Evolutionary conservation across 2,113 vertebrate genomes (phyloP).

Genomic region (Entomyzon cyanotis): DNA sequence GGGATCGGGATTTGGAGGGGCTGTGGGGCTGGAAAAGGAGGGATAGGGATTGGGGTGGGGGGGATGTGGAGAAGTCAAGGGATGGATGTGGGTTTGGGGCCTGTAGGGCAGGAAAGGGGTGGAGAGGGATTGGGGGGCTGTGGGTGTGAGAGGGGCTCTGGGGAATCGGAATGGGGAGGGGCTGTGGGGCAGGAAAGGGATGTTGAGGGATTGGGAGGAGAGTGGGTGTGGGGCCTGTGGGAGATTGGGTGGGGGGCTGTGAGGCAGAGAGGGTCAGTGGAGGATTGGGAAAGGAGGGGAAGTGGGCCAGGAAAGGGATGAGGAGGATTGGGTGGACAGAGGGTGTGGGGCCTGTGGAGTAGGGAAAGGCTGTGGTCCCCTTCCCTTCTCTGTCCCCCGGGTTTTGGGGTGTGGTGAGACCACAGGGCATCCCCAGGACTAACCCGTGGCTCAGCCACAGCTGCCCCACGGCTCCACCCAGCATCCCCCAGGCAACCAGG

Average conservation of each 20-base stretch:
- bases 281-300: background rate
- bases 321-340: background rate
- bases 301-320: background rate
- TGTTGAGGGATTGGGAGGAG: no score
- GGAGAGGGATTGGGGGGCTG: background rate
- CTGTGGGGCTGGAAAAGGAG: no score
- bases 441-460: accelerated
- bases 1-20: no score
- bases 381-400: background rate
- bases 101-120: background rate
- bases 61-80: no score
- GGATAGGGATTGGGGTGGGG: no score
- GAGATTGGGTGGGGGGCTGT: background rate
- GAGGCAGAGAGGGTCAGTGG: background rate
- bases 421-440: accelerated
- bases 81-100: background rate
- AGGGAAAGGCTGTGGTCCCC: background rate
- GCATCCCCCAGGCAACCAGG: background rate
- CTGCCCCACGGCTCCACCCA: accelerated
- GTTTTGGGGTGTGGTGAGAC: background rate
- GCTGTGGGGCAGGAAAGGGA: background rate
- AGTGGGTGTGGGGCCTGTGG: no score
- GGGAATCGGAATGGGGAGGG: no score
- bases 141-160: background rate
- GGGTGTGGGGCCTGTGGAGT: background rate